These are phyloP conservation scores for Thecocarcelia acutangulata DNA, from an alignment of 2,888 invertebrate genomes.

Conservation along the genomic window DNA sequence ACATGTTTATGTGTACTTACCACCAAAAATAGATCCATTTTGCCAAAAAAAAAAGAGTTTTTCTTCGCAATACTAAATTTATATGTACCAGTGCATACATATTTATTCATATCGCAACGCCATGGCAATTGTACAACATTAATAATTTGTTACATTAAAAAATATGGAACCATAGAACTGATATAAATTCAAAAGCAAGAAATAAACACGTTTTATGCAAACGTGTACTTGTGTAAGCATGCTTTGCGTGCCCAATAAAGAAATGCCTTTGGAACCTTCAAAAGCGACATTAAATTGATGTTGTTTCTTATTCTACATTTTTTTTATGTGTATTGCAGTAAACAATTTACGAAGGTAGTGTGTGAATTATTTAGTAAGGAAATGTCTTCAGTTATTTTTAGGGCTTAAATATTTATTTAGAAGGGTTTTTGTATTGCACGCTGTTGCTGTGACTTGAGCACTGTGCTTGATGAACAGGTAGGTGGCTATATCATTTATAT, in stretches of 20 bases:
- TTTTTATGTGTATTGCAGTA: not conserved
- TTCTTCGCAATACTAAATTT: not conserved
- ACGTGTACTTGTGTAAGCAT: constrained; percentile 65
- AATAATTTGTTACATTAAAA: constrained; percentile 47
- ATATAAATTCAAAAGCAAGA: not conserved
- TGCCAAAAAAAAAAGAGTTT: not conserved
- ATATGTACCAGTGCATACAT: constrained; percentile 10
- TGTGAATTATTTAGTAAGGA: not conserved
- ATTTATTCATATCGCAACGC: constrained; percentile 48
- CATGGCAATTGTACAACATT: constrained; percentile 57
- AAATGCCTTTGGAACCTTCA: constrained; percentile 49
- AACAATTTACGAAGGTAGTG: not conserved
- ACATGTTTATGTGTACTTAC: too few species aligned
- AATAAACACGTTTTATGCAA: constrained; percentile 62
- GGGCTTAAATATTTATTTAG: too few species aligned
- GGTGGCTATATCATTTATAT: too few species aligned
- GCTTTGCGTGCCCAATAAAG: constrained; percentile 67
- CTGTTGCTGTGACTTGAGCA: too few species aligned
- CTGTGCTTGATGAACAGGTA: too few species aligned
- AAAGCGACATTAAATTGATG: constrained; percentile 60
- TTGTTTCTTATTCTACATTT: constrained; percentile 55
- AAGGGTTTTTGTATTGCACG: too few species aligned
- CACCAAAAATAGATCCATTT: too few species aligned
- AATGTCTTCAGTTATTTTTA: too few species aligned
- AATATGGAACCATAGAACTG: not conserved